Conservation (phyloP, 2,797 vertebrate genomes). For the Spinus pinus region DNA sequence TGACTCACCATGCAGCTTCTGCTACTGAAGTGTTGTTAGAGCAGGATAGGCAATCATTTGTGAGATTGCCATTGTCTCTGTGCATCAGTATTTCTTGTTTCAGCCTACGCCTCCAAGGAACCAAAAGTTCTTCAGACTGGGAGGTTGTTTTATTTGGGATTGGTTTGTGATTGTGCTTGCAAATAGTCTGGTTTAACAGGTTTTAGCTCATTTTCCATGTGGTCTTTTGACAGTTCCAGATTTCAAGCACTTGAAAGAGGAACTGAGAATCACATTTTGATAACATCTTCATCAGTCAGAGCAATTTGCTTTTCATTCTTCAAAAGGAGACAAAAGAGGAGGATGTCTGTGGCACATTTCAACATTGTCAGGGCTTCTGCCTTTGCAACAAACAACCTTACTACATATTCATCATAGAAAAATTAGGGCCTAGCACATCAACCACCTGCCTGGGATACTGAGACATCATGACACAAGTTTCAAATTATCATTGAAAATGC, state of each 20-base stretch:
- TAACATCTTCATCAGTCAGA: background rate
- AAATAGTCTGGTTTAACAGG: background rate
- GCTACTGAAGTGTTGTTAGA: background rate
- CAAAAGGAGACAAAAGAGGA: background rate
- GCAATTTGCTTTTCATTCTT: background rate
- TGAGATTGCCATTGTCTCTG: background rate
- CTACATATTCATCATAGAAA: background rate
- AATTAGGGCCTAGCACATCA: background rate
- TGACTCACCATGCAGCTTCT: background rate
- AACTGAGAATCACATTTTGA: background rate
- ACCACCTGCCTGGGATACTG: background rate
- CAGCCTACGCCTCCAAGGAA: background rate
- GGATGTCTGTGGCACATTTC: background rate
- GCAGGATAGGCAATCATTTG: background rate
- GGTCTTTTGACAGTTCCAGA: background rate
- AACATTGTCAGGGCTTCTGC: background rate
- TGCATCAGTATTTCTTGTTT: background rate
- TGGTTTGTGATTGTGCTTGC: background rate
- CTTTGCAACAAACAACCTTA: background rate
- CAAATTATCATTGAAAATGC: background rate
- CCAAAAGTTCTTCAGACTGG: background rate
- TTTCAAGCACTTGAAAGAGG: background rate
- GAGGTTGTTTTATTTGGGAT: background rate
- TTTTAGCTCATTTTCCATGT: background rate
- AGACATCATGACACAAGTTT: fast-evolving